Percentiles rank a stretch among this genome's conserved stretches.
These are phyloP conservation scores for Apistogramma diplotaenia DNA, from an alignment of 2,113 vertebrate genomes.

Conservation along the genomic window DNA sequence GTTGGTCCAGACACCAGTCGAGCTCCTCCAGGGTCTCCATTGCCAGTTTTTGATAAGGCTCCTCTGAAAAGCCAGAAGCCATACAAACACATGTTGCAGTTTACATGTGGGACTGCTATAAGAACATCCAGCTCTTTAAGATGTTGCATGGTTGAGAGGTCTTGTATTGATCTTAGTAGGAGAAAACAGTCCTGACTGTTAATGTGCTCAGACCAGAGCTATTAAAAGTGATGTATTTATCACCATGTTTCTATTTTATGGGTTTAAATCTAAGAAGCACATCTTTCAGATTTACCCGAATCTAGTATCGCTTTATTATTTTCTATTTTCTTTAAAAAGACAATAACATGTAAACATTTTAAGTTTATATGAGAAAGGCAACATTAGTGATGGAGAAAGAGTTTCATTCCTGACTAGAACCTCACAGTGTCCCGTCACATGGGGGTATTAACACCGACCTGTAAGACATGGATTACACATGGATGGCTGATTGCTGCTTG, in stretches of 20 bases:
- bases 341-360: neutral
- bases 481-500: constrained; percentile 70
- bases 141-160: neutral
- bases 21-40: constrained; percentile 90
- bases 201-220: neutral
- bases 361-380: neutral
- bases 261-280: neutral
- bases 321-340: neutral
- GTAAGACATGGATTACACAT: constrained; percentile 74
- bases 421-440: neutral
- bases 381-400: neutral
- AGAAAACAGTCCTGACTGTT: neutral
- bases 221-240: neutral
- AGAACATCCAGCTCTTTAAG: neutral
- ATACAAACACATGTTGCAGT: constrained; percentile 1
- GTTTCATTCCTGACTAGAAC: neutral
- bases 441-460: constrained; percentile 74
- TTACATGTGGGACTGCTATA: neutral
- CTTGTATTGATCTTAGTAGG: neutral
- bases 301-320: neutral
- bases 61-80: constrained; percentile 77
- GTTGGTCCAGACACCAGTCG: constrained; percentile 96
- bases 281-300: neutral
- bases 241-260: neutral
- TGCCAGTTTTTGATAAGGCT: constrained; percentile 83